Evolutionary conservation across 2,113 vertebrate genomes (phyloP), one percentile per base, ranked within the genome.

Genomic region (Melanotaenia duboulayi): DNA sequence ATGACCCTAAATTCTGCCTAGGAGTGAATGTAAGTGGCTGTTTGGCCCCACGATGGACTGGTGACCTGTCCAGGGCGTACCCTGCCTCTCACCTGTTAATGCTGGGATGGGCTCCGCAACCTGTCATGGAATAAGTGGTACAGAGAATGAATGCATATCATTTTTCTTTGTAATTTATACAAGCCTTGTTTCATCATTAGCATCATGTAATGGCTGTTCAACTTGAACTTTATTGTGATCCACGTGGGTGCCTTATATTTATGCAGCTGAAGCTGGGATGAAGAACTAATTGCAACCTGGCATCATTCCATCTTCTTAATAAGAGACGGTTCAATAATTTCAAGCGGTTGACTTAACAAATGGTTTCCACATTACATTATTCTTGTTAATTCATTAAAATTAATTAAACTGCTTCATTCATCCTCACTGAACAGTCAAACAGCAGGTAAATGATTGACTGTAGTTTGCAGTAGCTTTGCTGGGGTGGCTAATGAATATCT

Each of bases 371-470:
- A 73, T 66, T 58, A 32, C 28, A 67, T 39, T 76, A 19, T 23
- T 65, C 24, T 62, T 37, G 23, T 22, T 78, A 61, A 79, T 82
- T 59, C 64, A 74, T 74, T 56, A 66, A 20, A 64, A 79, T 62
- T 9, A 82, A 48, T 24, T 32, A 60, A 54, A 40, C 12, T 56
- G 62, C 35, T 70, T 52, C 7, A 71, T 80, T 44, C 57, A 74
- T 56, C 17, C 20, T 69, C 20, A 73, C 57, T 71, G 62, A 83
- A 85, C 76, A 86, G 80, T 84, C 86, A 83, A 60, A 84, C 40
- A 72, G 63, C 83, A 90, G 72, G 84, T 87, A 82, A 81, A 89
- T 85, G 64, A 90, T 90, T 74, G 74, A 70, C 49, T 54, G 75
- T 40, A 55, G 44, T 70, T 74, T 76, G 37, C 39, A 58, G 72